A percentile compares a stretch with the other conserved stretches of the same genome.
phyloP scores from a whole-genome alignment of 2,113 vertebrate genomes.

The Phalacrocorax pelagicus region DNA sequence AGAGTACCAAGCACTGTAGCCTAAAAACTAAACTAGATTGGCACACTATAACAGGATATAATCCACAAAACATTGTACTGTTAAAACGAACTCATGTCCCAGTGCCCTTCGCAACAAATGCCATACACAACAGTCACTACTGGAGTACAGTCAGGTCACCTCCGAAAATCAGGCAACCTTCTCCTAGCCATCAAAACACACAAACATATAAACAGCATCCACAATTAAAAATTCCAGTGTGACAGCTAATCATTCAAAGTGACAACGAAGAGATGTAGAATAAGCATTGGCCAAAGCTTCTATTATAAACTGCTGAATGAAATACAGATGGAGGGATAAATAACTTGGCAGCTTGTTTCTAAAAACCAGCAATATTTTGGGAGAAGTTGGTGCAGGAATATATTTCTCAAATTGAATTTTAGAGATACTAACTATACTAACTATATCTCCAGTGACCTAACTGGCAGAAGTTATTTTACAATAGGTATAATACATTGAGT shows the following conservation, averaged over 20 bases:
- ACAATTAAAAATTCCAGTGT: background rate
- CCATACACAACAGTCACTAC: background rate
- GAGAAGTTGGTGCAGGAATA: background rate
- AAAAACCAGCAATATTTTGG: background rate
- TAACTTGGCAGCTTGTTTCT: background rate
- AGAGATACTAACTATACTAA: background rate
- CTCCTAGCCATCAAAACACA: background rate
- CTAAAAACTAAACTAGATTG: background rate
- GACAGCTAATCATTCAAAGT: background rate
- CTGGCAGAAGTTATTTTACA: background rate
- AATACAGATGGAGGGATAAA: background rate
- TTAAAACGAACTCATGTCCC: background rate
- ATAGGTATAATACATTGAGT: background rate
- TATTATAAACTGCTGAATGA: background rate
- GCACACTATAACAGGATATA: background rate
- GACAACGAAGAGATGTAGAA: background rate
- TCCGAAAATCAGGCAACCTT: background rate
- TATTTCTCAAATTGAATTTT: background rate
- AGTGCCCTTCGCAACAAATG: background rate
- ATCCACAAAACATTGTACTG: background rate
- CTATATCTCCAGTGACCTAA: background rate
- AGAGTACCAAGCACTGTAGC: accelerated
- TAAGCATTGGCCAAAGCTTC: background rate
- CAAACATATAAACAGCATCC: background rate
- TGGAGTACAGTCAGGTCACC: background rate